These are phyloP conservation scores for Esox niger DNA, from an alignment of 2,113 vertebrate species.

Conservation along the genomic window DNA sequence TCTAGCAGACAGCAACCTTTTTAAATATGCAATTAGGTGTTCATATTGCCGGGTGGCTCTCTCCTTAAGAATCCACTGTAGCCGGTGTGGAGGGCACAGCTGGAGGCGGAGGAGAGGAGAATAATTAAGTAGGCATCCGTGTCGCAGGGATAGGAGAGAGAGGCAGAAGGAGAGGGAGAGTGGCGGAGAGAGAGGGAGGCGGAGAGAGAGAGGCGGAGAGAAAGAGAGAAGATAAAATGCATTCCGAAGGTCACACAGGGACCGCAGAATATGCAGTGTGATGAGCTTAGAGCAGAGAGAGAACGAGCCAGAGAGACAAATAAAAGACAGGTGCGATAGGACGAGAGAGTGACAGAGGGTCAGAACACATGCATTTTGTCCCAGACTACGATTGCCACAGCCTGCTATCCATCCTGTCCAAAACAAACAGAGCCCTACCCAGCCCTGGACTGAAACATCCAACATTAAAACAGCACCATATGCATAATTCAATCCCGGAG, in stretches of 20 bases:
- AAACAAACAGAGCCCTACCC: not conserved
- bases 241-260: conserved; percentile 68
- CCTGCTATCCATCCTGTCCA: not conserved
- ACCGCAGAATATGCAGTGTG: conserved; percentile 55
- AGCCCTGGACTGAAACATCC: not conserved
- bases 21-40: conserved; percentile 1
- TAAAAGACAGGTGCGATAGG: conserved; percentile 13
- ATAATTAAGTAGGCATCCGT: conserved; percentile 25
- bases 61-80: not conserved
- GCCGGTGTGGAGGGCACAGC: not conserved
- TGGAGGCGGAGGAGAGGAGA: not conserved
- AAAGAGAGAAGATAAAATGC: conserved; percentile 42
- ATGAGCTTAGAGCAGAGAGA: conserved; percentile 38
- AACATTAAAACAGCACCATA: not conserved
- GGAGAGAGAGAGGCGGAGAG: conserved; percentile 14
- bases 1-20: not conserved
- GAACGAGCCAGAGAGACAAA: conserved; percentile 12
- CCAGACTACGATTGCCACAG: not conserved
- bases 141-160: not conserved
- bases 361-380: not conserved
- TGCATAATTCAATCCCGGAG: not conserved
- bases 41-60: too few relatives aligned
- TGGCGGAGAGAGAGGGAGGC: not conserved
- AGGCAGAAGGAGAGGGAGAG: not conserved
- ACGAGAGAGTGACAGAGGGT: conserved; percentile 9